These are phyloP conservation scores for Irena cyanogastra DNA, from an alignment of 2,113 vertebrate genomes.

Conservation along the genomic window DNA sequence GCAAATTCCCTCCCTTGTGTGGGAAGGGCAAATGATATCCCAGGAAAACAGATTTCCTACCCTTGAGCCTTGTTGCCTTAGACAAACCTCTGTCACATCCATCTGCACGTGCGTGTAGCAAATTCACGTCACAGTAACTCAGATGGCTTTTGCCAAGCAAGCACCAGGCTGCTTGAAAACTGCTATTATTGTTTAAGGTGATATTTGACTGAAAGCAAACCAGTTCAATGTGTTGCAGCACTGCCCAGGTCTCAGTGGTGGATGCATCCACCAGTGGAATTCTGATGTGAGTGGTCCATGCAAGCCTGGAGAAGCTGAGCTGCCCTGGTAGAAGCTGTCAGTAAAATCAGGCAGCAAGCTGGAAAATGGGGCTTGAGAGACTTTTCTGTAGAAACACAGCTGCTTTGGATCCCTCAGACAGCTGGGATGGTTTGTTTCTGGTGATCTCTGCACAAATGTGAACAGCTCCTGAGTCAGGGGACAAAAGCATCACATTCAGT, in stretches of 20 bases:
- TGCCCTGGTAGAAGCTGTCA: neutral
- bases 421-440: neutral
- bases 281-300: neutral
- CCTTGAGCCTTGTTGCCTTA: neutral
- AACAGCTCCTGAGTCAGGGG: neutral
- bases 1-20: neutral
- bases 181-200: neutral
- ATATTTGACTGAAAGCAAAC: neutral
- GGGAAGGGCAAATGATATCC: neutral
- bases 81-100: neutral
- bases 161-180: neutral
- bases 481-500: neutral
- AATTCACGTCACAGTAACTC: neutral
- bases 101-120: neutral
- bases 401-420: neutral
- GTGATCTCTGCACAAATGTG: neutral
- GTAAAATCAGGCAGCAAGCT: neutral
- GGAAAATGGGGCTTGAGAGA: neutral
- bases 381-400: neutral
- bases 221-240: neutral
- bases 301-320: neutral
- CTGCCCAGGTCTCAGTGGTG: neutral
- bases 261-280: neutral
- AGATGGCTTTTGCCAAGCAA: neutral
- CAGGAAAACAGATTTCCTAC: neutral